phyloP scores from a whole-genome alignment of 2,113 vertebrate genomes.

The Sander lucioperca region DNA sequence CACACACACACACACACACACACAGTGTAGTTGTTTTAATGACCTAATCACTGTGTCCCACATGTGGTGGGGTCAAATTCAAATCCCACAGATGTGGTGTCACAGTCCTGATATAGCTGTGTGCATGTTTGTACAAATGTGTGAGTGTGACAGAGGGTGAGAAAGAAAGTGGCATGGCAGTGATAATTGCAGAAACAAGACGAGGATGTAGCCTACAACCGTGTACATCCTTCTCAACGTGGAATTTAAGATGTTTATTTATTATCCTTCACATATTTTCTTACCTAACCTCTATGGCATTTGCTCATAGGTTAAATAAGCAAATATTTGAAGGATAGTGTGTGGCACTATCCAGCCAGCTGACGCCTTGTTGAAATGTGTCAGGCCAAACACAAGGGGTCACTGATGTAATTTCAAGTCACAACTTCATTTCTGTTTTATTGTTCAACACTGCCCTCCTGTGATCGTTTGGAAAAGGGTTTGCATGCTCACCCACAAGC shows the following conservation, averaged over 20 bases:
- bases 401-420: not conserved
- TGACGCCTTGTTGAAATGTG: not conserved
- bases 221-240: too few species aligned
- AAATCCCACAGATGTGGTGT: not conserved
- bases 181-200: too few species aligned
- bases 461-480: not conserved
- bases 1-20: not conserved
- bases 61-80: slow-evolving; percentile 1
- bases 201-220: too few species aligned
- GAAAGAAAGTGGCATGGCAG: not conserved
- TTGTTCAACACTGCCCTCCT: slow-evolving; percentile 40
- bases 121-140: not conserved
- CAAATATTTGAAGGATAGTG: too few species aligned
- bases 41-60: slow-evolving; percentile 9
- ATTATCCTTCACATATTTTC: not conserved
- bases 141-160: not conserved
- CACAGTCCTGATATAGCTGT: not conserved
- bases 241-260: not conserved
- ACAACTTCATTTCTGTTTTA: not conserved
- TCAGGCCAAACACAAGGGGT: slow-evolving; percentile 2
- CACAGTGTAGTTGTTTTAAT: slow-evolving; percentile 13
- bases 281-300: not conserved
- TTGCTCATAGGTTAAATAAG: not conserved
- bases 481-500: too few species aligned
- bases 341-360: too few species aligned